These are phyloP conservation scores for Percopsis transmontana DNA, from an alignment of 2,113 vertebrate species.

Conservation along the genomic window DNA sequence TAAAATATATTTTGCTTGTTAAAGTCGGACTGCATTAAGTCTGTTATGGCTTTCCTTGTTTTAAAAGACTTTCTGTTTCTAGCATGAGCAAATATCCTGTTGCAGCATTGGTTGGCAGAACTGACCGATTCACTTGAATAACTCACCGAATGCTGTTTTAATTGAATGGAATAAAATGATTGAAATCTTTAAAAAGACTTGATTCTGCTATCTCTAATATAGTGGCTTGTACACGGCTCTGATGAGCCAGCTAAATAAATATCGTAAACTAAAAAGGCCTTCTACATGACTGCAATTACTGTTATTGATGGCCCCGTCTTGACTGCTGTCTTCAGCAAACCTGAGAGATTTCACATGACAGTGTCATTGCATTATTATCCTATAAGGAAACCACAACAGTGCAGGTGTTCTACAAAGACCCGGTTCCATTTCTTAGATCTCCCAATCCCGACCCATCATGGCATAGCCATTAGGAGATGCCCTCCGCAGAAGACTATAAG, in stretches of 20 bases:
- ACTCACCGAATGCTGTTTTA: too few relatives aligned
- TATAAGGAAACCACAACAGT: background rate
- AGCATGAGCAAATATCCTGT: too few relatives aligned
- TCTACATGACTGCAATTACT: background rate
- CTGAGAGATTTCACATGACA: background rate
- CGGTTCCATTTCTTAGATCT: background rate
- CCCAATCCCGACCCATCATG: slow-evolving; percentile 22
- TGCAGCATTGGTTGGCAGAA: too few relatives aligned
- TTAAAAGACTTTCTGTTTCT: too few relatives aligned
- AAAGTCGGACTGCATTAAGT: too few relatives aligned
- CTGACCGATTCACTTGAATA: too few relatives aligned
- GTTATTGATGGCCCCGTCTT: slow-evolving; percentile 11
- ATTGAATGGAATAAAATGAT: too few relatives aligned
- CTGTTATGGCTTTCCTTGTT: too few relatives aligned
- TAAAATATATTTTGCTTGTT: too few relatives aligned
- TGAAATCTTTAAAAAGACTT: too few relatives aligned
- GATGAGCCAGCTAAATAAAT: background rate
- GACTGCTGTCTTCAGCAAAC: slow-evolving; percentile 11
- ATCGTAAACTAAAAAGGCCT: background rate
- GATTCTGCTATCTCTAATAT: too few relatives aligned
- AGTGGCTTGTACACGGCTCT: too few relatives aligned
- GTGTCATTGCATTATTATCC: slow-evolving; percentile 21
- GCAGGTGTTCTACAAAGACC: background rate
- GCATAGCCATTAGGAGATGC: slow-evolving; percentile 1
- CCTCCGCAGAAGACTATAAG: slow-evolving; percentile 5